A percentile compares a stretch with the other conserved stretches of the same genome.
These are phyloP conservation scores for Aurelia coerulea DNA, from an alignment of 30 jellyfish, hydroid and myxozoan species.

Conservation along the genomic window DNA sequence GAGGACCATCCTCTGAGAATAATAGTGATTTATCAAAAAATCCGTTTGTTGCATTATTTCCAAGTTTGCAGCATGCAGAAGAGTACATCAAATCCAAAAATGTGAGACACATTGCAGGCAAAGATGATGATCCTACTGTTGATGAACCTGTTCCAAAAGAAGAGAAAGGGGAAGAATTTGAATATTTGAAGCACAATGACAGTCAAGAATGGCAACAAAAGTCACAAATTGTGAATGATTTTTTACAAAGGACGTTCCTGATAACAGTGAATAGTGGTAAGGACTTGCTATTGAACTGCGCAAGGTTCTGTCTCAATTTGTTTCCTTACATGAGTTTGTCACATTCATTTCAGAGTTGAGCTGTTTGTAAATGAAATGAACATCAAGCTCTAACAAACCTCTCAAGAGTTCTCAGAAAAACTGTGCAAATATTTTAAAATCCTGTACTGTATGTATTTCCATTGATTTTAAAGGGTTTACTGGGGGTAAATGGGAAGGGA, in stretches of 20 bases:
- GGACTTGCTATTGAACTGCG: background rate
- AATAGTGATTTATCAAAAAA: constrained; percentile 73
- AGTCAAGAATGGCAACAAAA: constrained; percentile 40
- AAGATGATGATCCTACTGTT: background rate
- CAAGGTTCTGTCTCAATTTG: background rate
- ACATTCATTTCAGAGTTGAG: background rate
- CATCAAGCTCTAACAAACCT: too few relatives aligned
- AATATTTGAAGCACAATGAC: background rate
- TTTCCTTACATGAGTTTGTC: background rate
- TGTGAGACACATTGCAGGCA: background rate
- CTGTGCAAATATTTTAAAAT: too few relatives aligned
- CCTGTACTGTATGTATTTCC: too few relatives aligned
- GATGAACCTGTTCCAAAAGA: background rate
- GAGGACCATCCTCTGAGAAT: background rate
- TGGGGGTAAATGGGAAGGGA: too few relatives aligned
- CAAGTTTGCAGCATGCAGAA: constrained; percentile 87
- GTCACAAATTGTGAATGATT: constrained; percentile 76
- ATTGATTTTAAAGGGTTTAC: too few relatives aligned
- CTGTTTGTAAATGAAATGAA: background rate
- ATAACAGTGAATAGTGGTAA: constrained; percentile 84
- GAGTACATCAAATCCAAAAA: constrained; percentile 79
- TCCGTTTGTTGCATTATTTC: constrained; percentile 94
- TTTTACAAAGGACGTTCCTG: constrained; percentile 75
- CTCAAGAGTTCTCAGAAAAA: too few relatives aligned
- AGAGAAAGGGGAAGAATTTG: background rate